These are phyloP conservation scores for Apamea sordens DNA, from an alignment of 2,888 invertebrate species.

Conservation along the genomic window DNA sequence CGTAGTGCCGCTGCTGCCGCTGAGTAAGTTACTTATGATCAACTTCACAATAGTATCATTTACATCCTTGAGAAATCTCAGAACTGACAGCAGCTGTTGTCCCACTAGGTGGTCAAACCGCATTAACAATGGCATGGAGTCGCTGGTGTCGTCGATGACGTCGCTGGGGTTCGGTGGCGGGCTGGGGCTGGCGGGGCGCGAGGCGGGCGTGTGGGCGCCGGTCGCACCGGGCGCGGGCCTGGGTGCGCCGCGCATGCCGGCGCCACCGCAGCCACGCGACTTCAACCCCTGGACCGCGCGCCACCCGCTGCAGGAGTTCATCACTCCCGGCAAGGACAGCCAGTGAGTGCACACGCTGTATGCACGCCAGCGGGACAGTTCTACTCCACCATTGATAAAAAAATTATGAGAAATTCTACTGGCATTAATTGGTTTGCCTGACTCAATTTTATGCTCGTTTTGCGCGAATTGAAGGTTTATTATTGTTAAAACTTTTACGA, in stretches of 20 bases:
- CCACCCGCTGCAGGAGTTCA: slow-evolving; percentile 84
- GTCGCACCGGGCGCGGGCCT: slow-evolving; percentile 47
- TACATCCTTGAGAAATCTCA: not conserved
- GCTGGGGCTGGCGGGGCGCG: slow-evolving; percentile 66
- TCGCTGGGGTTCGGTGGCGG: slow-evolving; percentile 70
- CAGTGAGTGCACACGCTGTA: slow-evolving; percentile 72
- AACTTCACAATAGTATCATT: not conserved
- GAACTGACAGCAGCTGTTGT: not conserved
- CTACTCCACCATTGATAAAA: slow-evolving; percentile 37
- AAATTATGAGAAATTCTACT: slow-evolving; percentile 22
- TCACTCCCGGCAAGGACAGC: slow-evolving; percentile 74
- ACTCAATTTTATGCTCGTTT: slow-evolving; percentile 7
- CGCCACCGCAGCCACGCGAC: slow-evolving; percentile 70
- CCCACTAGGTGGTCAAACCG: slow-evolving; percentile 76
- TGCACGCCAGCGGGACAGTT: slow-evolving; percentile 54
- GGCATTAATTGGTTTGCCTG: not conserved
- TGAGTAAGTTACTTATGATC: slow-evolving; percentile 68
- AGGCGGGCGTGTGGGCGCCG: slow-evolving; percentile 78
- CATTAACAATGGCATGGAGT: slow-evolving; percentile 74
- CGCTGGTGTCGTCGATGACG: slow-evolving; percentile 77
- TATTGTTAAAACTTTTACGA: slow-evolving; percentile 12
- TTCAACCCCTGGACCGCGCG: slow-evolving; percentile 87
- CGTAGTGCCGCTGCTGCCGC: slow-evolving; percentile 77
- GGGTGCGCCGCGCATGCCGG: slow-evolving; percentile 59
- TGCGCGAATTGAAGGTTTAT: slow-evolving; percentile 6